Conservation (phyloP, 2,888 invertebrate genomes). For the Drosophila quinaria region DNA sequence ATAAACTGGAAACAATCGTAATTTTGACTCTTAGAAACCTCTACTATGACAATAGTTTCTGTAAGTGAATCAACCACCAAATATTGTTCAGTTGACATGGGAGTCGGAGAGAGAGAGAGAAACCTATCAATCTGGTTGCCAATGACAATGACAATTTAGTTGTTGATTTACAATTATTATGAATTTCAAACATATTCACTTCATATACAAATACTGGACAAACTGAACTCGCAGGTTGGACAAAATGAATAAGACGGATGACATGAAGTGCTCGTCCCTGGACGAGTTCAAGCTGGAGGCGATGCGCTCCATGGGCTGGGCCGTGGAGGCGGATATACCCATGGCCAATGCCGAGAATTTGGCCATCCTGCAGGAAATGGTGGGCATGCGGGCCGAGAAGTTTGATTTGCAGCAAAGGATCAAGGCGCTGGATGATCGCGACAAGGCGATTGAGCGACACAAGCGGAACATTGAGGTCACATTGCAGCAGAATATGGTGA, state of each 20-base stretch:
- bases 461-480: constrained; percentile 87
- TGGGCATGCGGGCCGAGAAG: constrained; percentile 86
- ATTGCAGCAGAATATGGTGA: constrained; percentile 87
- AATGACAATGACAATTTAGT: constrained; percentile 41
- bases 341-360: constrained; percentile 91
- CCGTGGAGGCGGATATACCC: constrained; percentile 91
- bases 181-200: constrained; percentile 17
- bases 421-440: constrained; percentile 86
- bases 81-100: constrained; percentile 27
- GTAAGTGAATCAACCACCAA: background rate
- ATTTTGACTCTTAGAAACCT: no score
- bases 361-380: constrained; percentile 85
- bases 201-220: constrained; percentile 4
- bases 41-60: background rate
- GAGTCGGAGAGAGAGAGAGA: constrained; percentile 1
- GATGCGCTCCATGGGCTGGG: constrained; percentile 82
- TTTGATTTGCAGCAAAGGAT: constrained; percentile 85
- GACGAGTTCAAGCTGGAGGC: constrained; percentile 76
- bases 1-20: no score
- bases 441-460: constrained; percentile 86
- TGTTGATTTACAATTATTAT: constrained; percentile 6
- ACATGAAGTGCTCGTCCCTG: constrained; percentile 65
- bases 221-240: constrained; percentile 8
- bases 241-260: constrained; percentile 67
- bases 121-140: constrained; percentile 38